Base-by-base conservation (phyloP, 2,113 vertebrate genomes). In the Sarotherodon lohbergeri region DNA sequence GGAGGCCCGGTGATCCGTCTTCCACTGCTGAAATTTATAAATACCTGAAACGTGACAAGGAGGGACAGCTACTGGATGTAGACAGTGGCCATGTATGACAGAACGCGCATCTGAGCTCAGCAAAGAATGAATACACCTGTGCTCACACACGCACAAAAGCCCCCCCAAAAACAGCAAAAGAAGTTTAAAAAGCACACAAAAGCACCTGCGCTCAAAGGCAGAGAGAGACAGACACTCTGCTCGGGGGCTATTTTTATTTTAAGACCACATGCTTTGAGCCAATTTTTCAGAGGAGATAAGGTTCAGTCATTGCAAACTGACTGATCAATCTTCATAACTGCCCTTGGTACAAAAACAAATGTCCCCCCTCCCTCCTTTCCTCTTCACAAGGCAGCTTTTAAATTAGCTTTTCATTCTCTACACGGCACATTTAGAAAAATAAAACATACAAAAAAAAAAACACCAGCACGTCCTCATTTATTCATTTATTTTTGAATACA, bases 311-410 rank as follows among this genome's bases (percentile, higher is more conserved):
- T 76, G 86, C 84, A 95, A 94, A 95, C 91, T 88, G 88, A 95
- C 92, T 88, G 88, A 94, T 95, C 94, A 94, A 92, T 95, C 94
- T 93, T 95, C 88, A 94, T 94, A 92, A 94, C 61, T 89, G 91
- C 80, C 83, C 82, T 82, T 63, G 66, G 52, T 81, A 71, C 57
- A 84, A 93, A 93, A 92, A 90, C 90, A 86, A 76, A 88, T 85
- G 86, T 0, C 7, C 66, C 6, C 9, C 8, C 3, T 2, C 34
- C n/a, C 10, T 14, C 22, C 83, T 84, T 68, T 57, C 24, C 34
- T 84, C 82, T 90, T 82, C 34, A 46, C 55, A 29, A 73, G 63
- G 24, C 82, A 39, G 80, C 61, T 80, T 43, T 81, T 89, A 50
- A 88, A 89, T 46, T 3, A 81, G 83, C 79, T 82, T 48, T 84